Evolutionary conservation across 2,797 vertebrate genomes (phyloP).

Genomic region (Eidolon dupreanum): DNA sequence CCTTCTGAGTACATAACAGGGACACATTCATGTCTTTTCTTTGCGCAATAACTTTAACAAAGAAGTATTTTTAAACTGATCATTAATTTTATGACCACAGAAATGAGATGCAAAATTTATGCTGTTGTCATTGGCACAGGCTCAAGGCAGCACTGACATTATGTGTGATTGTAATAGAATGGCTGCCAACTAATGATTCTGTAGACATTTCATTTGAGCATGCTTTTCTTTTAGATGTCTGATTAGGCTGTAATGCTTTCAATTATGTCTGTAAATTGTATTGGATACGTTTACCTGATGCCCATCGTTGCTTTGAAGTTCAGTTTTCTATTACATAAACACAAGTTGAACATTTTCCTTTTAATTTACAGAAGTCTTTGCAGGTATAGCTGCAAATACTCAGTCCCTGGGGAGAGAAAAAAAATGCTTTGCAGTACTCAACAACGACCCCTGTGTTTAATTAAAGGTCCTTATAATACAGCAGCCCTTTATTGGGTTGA

Average conservation of each 20-base stretch:
- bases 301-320: constrained; percentile 85
- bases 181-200: constrained; percentile 90
- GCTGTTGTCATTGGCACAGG: constrained; percentile 90
- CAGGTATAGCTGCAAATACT: constrained; percentile 80
- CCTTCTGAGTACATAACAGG: constrained; percentile 86
- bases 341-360: constrained; percentile 82
- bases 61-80: constrained; percentile 92
- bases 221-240: constrained; percentile 90
- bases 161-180: constrained; percentile 89
- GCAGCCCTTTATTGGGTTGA: neutral
- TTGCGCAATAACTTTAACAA: constrained; percentile 89
- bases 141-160: constrained; percentile 89
- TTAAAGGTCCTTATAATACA: constrained; percentile 1
- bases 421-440: constrained; percentile 77
- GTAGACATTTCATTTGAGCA: constrained; percentile 88
- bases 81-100: constrained; percentile 91
- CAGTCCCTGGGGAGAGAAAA: constrained; percentile 68
- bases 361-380: constrained; percentile 84
- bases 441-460: constrained; percentile 83
- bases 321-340: constrained; percentile 85
- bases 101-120: constrained; percentile 92
- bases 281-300: constrained; percentile 87
- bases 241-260: constrained; percentile 90
- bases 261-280: constrained; percentile 88
- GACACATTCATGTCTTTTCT: constrained; percentile 87